Base-by-base conservation (phyloP, 64 coral and sea anemone genomes). In the Dendrophyllia cribrosa region DNA sequence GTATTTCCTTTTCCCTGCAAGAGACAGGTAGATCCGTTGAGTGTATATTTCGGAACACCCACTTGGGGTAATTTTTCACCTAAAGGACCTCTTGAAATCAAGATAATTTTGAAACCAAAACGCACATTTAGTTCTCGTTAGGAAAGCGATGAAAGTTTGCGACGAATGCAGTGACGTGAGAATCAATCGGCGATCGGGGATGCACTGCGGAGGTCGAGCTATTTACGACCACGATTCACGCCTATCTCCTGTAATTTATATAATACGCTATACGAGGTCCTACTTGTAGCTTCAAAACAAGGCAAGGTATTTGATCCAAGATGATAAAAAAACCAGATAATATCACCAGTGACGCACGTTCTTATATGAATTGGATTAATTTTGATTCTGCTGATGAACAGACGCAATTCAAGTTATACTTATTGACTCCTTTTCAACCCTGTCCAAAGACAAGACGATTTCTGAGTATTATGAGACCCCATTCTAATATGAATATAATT, bases 61-160 rank as follows among this genome's bases (percentile, higher is more conserved):
- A 65, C 78, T 82, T 60, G 34, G 78, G 1, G 43, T 17, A 47
- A 15, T 34, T 82, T 46, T 61, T 82, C 43, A 64, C 15, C 22
- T 20, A 65, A 64, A 82, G 59, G 58, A 47, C 78, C 78, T 82
- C 78, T 82, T 60, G 34, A 82, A 82, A 63, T 7, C 6, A 34
- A 12, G 34, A 10, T 45, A 66, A 81, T n/a, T 65, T 82, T 65
- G 59, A 59, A 82, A 47, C 78, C 59, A 46, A 64, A 75, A 65
- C 55, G 77, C 10, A 11, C 55, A 10, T 82, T 82, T 45, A 47
- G 25, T 82, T 64, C 34, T 8, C 25, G 43, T 46, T 64, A 26
- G 3, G 43, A 16, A 15, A 25, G 23, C 7, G 53, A 79, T 7
- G 25, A 64, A 82, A 62, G 34, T 64, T 16, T 13, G 14, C 15